Percentiles rank a stretch among this genome's conserved stretches.
phyloP scores from a whole-genome alignment of 2,797 vertebrate species.

The Sebastes vulpes region DNA sequence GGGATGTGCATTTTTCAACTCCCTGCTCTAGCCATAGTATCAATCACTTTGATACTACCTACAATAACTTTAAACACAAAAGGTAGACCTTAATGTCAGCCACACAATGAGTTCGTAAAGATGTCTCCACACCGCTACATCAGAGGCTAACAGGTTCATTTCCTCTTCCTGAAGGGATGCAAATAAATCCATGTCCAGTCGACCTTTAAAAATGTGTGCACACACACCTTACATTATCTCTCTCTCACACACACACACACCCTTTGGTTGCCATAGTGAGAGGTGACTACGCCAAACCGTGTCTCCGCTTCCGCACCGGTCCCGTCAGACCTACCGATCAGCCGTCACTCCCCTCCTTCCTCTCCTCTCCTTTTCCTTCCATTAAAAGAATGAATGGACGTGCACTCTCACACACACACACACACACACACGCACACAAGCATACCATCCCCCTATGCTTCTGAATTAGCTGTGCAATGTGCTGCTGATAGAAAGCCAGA shows the following conservation, averaged over 20 bases:
- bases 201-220: neutral
- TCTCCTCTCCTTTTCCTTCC: neutral
- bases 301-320: neutral
- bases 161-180: neutral
- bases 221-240: neutral
- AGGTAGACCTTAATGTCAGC: neutral
- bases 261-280: constrained; percentile 21
- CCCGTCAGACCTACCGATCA: neutral
- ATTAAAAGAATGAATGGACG: neutral
- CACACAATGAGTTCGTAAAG: neutral
- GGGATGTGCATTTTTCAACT: no score
- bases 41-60: neutral
- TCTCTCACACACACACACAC: neutral
- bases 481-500: neutral
- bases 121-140: neutral
- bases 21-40: no score
- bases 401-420: neutral
- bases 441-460: neutral
- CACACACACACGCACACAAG: neutral
- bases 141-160: neutral
- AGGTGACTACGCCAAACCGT: constrained; percentile 15
- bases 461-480: neutral
- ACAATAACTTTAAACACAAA: neutral
- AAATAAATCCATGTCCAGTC: constrained; percentile 2
- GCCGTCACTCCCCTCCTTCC: neutral